Base-by-base conservation (phyloP, 1,140 invertebrate species). In the Cotesia typhae region DNA sequence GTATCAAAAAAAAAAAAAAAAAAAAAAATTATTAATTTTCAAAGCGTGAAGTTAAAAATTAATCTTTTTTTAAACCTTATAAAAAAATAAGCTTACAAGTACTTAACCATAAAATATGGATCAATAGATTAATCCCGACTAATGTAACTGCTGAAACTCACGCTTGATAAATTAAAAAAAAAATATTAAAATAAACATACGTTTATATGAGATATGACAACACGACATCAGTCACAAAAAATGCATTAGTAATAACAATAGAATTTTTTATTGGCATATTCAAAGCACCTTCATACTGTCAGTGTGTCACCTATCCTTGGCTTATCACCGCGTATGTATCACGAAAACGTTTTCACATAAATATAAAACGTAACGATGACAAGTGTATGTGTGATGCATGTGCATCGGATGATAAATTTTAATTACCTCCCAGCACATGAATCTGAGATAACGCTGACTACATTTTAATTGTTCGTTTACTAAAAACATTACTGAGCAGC, bases 361-460 rank as follows among this genome's bases (percentile, higher is more conserved):
- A 73, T 38, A 69, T 71, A 73, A 69, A 69, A 73, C 12, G 37
- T 55, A 70, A 72, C 41, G 65, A 69, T 71, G 65, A 68, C 70
- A 72, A 73, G 74, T 60, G 61, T 71, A 47, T 47, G 41, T 47
- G 41, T 47, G 41, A 47, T 7, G 41, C 41, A 47, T 47, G 76
- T 59, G 74, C 74, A 77, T 79, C 75, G 72, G 74, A 79, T 72
- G 73, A 76, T 72, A 65, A 57, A 67, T 37, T 73, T 78, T 81
- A 82, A 81, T 80, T 75, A 79, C 72, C 64, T 75, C 61, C 14
- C 2, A 28, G 28, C 28, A 28, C 28, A 67, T 70, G 75, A 74
- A 81, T 81, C 78, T 81, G 28, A 75, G 80, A 81, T 79, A 81
- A 72, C 77, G 75, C 77, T 82, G 81, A 81, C 77, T 81, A 77